phyloP scores from a whole-genome alignment of 2,888 invertebrate genomes.

The Drosophila formosana region DNA sequence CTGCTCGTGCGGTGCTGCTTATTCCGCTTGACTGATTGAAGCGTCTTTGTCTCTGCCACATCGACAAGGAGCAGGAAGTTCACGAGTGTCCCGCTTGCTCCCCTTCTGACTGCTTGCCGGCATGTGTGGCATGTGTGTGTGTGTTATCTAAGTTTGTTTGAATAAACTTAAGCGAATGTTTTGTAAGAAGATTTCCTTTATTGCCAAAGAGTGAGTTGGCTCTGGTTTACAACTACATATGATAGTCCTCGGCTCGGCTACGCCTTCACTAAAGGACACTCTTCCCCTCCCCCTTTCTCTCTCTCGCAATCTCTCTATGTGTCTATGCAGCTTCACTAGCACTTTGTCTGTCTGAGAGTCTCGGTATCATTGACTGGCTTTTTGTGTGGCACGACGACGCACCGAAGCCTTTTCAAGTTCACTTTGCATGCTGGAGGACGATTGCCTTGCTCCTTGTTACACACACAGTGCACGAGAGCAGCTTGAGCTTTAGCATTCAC shows the following conservation, averaged over 20 bases:
- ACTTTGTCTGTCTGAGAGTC: slow-evolving; percentile 26
- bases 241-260: slow-evolving; percentile 19
- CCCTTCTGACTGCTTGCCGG: background rate
- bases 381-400: slow-evolving; percentile 39
- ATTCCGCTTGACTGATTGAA: slow-evolving; percentile 80
- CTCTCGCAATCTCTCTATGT: background rate
- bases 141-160: slow-evolving; percentile 81
- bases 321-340: slow-evolving; percentile 33
- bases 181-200: slow-evolving; percentile 80
- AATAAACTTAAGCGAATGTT: slow-evolving; percentile 82
- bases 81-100: slow-evolving; percentile 1
- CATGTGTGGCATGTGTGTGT: slow-evolving; percentile 30
- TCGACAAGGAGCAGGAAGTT: slow-evolving; percentile 21
- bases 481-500: slow-evolving; percentile 20
- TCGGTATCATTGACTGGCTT: slow-evolving; percentile 61
- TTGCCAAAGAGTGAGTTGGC: slow-evolving; percentile 70
- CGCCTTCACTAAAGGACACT: background rate
- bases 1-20: slow-evolving; percentile 75
- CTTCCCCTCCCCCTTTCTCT: background rate
- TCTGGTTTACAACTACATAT: slow-evolving; percentile 66
- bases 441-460: slow-evolving; percentile 44
- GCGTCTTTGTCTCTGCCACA: slow-evolving; percentile 75
- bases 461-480: background rate
- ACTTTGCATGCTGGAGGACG: slow-evolving; percentile 63
- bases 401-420: slow-evolving; percentile 65